Base-by-base conservation (phyloP, 2,888 invertebrate species). In the Tortricodes alternella region DNA sequence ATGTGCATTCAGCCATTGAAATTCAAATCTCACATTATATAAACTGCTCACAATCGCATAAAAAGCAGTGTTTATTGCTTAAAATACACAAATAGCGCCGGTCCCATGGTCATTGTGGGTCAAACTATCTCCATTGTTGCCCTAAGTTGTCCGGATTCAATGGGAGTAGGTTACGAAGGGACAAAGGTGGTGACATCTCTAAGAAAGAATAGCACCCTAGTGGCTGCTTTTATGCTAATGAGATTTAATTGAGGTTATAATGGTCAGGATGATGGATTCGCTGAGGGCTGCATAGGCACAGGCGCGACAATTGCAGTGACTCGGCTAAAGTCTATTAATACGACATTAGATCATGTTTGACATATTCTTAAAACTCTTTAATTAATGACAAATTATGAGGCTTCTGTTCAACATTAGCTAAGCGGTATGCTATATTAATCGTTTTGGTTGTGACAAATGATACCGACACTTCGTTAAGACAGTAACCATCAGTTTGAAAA, bases 191-290 rank as follows among this genome's bases (percentile, higher is more conserved):
- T 86, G 90, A 90, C 90, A 89, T 83, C 68, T 83, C 82, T 74
- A 67, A 63, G 67, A 60, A 77, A 80, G 76, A 81, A 84, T 79
- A 73, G 83, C 74, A 67, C 73, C 70, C 78, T 79, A 75, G 77
- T 65, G 62, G 66, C 62, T 58, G 72, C 74, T 73, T 75, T 84
- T 88, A 90, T 90, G 88, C 68, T 83, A 89, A 90, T 90, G 76
- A 81, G 85, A 86, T 90, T 89, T 90, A 90, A 90, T 90, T 89
- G 90, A 89, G 89, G 88, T 85, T 89, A 88, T 89, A 89, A 90
- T 89, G 76, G 83, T 73, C 75, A 73, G 76, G 61, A 82, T 89
- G 88, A 89, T 89, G 74, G 70, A 89, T 88, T 67, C 66, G 64
- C 62, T 53, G 53, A 48, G 66, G 55, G 67, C 66, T 62, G 69